Evolutionary conservation across 2,797 vertebrate species (phyloP).

Genomic region (Sternarchorhynchus goeldii): DNA sequence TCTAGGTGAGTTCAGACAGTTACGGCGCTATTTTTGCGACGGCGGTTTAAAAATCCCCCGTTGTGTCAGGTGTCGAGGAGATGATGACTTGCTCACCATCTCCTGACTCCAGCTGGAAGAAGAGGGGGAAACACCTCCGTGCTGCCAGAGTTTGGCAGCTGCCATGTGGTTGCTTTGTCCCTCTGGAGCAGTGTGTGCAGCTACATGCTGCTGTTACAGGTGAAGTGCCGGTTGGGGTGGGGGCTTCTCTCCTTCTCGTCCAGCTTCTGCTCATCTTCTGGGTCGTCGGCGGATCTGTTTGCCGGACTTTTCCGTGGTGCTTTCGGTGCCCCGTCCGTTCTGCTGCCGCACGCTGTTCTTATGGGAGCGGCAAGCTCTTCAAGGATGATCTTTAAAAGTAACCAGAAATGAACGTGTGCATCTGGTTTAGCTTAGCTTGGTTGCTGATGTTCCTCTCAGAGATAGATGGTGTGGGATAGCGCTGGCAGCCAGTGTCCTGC

Average conservation of each 20-base stretch:
- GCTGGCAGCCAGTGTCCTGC: neutral
- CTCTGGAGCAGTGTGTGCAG: constrained; percentile 27
- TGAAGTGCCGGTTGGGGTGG: too few relatives aligned
- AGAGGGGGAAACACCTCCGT: constrained; percentile 73
- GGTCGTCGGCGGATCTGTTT: constrained; percentile 31
- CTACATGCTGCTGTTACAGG: constrained; percentile 1
- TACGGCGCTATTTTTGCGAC: constrained; percentile 68
- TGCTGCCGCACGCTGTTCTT: neutral
- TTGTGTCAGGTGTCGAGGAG: constrained; percentile 77
- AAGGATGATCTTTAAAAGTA: neutral
- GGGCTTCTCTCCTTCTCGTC: constrained; percentile 24
- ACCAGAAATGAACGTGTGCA: neutral
- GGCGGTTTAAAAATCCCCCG: constrained; percentile 71
- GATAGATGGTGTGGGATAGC: constrained; percentile 6
- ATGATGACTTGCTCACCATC: constrained; percentile 72
- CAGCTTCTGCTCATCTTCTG: constrained; percentile 35
- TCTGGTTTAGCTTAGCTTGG: constrained; percentile 2
- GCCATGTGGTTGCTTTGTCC: constrained; percentile 58
- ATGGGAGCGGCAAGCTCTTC: neutral
- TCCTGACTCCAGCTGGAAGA: constrained; percentile 75
- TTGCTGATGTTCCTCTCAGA: constrained; percentile 4
- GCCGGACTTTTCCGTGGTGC: too few relatives aligned
- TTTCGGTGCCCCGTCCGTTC: neutral
- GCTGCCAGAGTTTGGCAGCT: constrained; percentile 68
- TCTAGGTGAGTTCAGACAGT: constrained; percentile 52